Evolutionary conservation across 1,140 invertebrate genomes (phyloP).

Genomic region (Drosophila sp.): DNA sequence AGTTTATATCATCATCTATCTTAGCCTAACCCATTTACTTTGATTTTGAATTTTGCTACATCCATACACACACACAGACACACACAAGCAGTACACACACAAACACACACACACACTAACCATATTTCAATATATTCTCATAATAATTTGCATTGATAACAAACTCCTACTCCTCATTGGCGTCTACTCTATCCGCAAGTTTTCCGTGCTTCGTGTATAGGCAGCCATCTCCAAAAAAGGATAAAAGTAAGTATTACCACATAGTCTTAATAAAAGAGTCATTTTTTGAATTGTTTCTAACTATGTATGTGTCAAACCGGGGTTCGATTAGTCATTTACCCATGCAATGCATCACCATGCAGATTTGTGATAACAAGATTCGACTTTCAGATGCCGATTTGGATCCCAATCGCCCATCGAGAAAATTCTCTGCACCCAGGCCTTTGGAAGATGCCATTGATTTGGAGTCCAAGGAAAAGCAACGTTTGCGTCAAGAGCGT

Average conservation of each 20-base stretch:
- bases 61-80: neutral
- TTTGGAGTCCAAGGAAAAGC: constrained; percentile 84
- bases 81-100: neutral
- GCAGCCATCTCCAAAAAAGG: constrained; percentile 17
- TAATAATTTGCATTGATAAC: constrained; percentile 45
- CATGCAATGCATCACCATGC: neutral
- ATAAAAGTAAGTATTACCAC: constrained; percentile 55
- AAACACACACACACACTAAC: constrained; percentile 2
- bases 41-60: constrained; percentile 4
- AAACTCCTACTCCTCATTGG: constrained; percentile 53
- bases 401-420: constrained; percentile 86
- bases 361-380: constrained; percentile 35
- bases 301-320: neutral
- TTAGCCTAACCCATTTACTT: neutral
- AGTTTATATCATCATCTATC: neutral
- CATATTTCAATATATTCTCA: constrained; percentile 40
- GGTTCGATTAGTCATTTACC: constrained; percentile 3
- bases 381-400: constrained; percentile 83
- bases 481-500: constrained; percentile 84
- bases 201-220: constrained; percentile 55
- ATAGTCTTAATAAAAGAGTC: constrained; percentile 7
- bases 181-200: constrained; percentile 70
- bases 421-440: constrained; percentile 86
- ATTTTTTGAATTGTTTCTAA: constrained; percentile 4
- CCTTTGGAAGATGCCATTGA: constrained; percentile 84